phyloP scores from a whole-genome alignment of 2,113 vertebrate genomes.

The Aspidoscelis tigris region DNA sequence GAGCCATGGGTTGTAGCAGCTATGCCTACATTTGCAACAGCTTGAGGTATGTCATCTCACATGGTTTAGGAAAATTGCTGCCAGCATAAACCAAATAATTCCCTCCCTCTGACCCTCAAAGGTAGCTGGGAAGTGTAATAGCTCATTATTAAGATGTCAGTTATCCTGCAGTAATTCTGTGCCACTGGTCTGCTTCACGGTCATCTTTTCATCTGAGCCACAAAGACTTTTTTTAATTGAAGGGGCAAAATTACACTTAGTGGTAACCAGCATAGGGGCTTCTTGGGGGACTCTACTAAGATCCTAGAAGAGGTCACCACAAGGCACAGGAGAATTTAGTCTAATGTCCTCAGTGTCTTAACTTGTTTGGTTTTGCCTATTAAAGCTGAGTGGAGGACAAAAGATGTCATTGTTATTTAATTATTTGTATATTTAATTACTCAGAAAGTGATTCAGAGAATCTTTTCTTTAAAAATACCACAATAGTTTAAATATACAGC shows the following conservation, averaged over 20 bases:
- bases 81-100: slow-evolving; percentile 89
- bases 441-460: slow-evolving; percentile 16
- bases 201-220: slow-evolving; percentile 74
- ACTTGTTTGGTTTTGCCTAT: slow-evolving; percentile 35
- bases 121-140: slow-evolving; percentile 80
- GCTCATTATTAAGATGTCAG: slow-evolving; percentile 88
- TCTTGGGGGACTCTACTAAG: slow-evolving; percentile 57
- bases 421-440: slow-evolving; percentile 31
- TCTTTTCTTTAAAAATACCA: slow-evolving; percentile 28
- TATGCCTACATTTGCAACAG: slow-evolving; percentile 85
- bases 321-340: slow-evolving; percentile 53
- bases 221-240: slow-evolving; percentile 75
- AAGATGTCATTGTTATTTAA: slow-evolving; percentile 49
- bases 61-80: slow-evolving; percentile 90
- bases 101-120: slow-evolving; percentile 78
- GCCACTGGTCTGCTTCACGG: slow-evolving; percentile 72
- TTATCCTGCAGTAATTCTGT: slow-evolving; percentile 75
- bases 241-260: slow-evolving; percentile 78
- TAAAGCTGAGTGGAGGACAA: slow-evolving; percentile 53
- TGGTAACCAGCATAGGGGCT: slow-evolving; percentile 74
- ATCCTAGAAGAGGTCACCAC: slow-evolving; percentile 37
- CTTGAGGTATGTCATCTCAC: slow-evolving; percentile 86
- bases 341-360: slow-evolving; percentile 46
- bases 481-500: not conserved
- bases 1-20: slow-evolving; percentile 69